Base-by-base conservation (phyloP, 2,113 vertebrate genomes). In the Tragelaphus imberbis region DNA sequence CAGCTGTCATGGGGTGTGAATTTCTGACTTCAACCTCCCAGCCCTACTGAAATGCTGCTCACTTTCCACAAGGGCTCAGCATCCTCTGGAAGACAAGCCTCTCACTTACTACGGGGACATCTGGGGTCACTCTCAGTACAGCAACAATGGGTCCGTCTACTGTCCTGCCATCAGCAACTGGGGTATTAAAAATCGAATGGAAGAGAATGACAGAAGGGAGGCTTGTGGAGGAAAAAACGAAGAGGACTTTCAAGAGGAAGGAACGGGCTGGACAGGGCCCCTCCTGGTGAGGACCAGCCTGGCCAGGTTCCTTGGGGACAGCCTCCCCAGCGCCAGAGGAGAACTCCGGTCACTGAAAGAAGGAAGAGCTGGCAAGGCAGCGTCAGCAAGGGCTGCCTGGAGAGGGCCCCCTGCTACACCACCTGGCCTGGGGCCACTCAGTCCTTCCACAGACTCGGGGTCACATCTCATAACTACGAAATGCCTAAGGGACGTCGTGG, bases 101-200 rank as follows among this genome's bases (percentile, higher is more conserved):
- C 12, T 6, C 40, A 19, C 82, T 8, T 2, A 25, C 30, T 23
- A 0, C 5, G 2, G 51, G 28, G 33, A 21, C 27, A 25, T 2
- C 1, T 10, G 36, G 25, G 33, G 15, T 21, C 30, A 2, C 44
- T 10, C 19, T 33, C 11, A 5, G 7, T 10, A 19, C 7, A 1
- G 0, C 13, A 15, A 13, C 1, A 1, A 0, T 1, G 0, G 25
- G 33, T n/a, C 2, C 1, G 0, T 7, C 17, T 5, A n/a, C 28
- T 17, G 7, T 23, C 33, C 84, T 51, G 19, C 63, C 4, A 0
- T 2, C 4, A 63, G n/a, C 71, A 55, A 55, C 1, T 3, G 6
- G 33, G 49, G 28, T 2, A 36, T 14, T 27, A 47, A 28, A 56
- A 23, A 15, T 8, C 1, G 2, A 30, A 17, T 2, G 21, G 9